Percentiles rank a stretch among this genome's conserved stretches.
Conservation (phyloP, 2,888 invertebrate species). For the Morinoia aosen region DNA sequence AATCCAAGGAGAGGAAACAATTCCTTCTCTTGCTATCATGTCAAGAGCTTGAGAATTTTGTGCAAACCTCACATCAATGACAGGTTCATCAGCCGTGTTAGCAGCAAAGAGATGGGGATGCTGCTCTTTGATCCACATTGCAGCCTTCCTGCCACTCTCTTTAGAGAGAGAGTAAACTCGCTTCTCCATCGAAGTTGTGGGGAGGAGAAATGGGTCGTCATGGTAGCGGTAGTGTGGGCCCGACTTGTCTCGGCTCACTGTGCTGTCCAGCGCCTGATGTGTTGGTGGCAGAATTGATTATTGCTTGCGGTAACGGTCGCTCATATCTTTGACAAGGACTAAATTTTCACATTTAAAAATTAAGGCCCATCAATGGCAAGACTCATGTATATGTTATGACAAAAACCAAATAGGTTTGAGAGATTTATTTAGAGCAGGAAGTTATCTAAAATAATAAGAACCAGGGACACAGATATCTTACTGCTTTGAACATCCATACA, state of each 20-base stretch:
- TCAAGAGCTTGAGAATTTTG: too few species aligned
- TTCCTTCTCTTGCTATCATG: too few species aligned
- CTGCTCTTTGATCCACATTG: constrained; percentile 84
- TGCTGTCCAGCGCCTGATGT: constrained; percentile 79
- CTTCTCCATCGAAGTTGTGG: constrained; percentile 80
- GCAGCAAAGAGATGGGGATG: constrained; percentile 80
- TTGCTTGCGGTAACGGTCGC: neutral
- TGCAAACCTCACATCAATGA: constrained; percentile 73
- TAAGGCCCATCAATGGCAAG: neutral
- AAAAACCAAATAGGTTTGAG: neutral
- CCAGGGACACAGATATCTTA: neutral
- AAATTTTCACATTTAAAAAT: neutral
- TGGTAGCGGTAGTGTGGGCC: constrained; percentile 91
- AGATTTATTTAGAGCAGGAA: neutral
- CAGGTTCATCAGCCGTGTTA: constrained; percentile 78
- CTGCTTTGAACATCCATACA: too few species aligned
- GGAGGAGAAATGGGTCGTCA: constrained; percentile 91
- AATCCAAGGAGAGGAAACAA: too few species aligned
- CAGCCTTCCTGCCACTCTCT: constrained; percentile 89
- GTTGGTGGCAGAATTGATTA: neutral
- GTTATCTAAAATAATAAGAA: neutral
- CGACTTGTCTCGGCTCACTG: constrained; percentile 84
- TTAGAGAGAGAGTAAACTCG: constrained; percentile 84
- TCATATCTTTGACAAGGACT: neutral
- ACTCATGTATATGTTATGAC: neutral